These are phyloP conservation scores for Onthophagus sagittarius DNA, from an alignment of 2,888 invertebrate species.

Conservation along the genomic window DNA sequence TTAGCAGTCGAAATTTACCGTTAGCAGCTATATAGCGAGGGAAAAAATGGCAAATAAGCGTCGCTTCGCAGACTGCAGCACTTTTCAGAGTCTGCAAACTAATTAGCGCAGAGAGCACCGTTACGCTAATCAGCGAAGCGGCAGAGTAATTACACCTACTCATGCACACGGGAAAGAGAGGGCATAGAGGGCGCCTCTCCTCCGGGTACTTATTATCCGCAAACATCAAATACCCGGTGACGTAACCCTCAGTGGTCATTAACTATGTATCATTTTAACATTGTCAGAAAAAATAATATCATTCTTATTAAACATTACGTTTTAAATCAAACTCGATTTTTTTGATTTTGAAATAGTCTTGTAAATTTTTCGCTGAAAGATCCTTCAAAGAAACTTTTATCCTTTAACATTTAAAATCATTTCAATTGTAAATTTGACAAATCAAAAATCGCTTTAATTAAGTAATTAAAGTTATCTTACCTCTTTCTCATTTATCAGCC, in stretches of 20 bases:
- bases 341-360: too few species aligned
- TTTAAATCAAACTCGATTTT: too few species aligned
- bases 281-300: too few species aligned
- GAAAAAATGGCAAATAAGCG: not conserved
- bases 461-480: slow-evolving; percentile 39
- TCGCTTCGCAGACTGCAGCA: not conserved
- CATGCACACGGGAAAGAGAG: not conserved
- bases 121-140: not conserved
- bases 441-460: not conserved
- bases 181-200: too few species aligned
- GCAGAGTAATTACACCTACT: not conserved
- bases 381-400: too few species aligned
- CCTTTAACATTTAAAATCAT: not conserved
- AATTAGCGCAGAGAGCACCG: not conserved
- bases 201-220: not conserved
- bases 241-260: not conserved
- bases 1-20: not conserved
- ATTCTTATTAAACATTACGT: too few species aligned
- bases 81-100: not conserved
- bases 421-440: not conserved
- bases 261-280: not conserved
- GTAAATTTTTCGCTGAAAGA: too few species aligned
- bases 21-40: not conserved
- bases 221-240: not conserved
- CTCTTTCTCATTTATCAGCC: slow-evolving; percentile 54